phyloP scores from a whole-genome alignment of 2,797 vertebrate genomes.

The Echiichthys vipera region DNA sequence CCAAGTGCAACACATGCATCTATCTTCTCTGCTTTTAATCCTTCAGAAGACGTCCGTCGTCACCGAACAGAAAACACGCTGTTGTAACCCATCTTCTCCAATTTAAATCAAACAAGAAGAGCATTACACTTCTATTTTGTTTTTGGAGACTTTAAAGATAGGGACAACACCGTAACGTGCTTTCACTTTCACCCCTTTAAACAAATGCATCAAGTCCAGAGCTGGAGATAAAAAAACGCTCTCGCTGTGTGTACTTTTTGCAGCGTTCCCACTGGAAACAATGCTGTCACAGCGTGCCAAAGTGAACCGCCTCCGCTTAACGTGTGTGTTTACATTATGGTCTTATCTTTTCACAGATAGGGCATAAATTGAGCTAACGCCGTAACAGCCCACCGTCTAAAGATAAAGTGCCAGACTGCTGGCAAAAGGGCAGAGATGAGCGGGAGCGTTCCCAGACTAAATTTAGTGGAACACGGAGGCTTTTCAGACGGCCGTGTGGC shows the following conservation, averaged over 20 bases:
- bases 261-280: constrained; percentile 3
- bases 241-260: constrained; percentile 15
- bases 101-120: neutral
- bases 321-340: neutral
- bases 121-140: neutral
- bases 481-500: constrained; percentile 26
- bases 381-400: constrained; percentile 13
- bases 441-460: constrained; percentile 9
- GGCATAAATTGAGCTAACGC: constrained; percentile 24
- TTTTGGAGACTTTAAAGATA: neutral
- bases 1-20: neutral
- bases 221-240: neutral
- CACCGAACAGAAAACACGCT: neutral
- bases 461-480: constrained; percentile 2
- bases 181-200: neutral
- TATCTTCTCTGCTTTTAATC: constrained; percentile 2
- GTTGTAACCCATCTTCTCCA: neutral
- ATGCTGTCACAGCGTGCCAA: constrained; percentile 6
- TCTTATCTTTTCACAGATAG: constrained; percentile 48
- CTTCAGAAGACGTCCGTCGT: neutral
- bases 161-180: neutral
- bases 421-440: neutral
- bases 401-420: constrained; percentile 37
- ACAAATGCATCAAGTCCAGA: neutral
- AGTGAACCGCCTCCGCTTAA: neutral